phyloP scores from a whole-genome alignment of 2,113 vertebrate genomes.

The Puffinus mauretanicus region DNA sequence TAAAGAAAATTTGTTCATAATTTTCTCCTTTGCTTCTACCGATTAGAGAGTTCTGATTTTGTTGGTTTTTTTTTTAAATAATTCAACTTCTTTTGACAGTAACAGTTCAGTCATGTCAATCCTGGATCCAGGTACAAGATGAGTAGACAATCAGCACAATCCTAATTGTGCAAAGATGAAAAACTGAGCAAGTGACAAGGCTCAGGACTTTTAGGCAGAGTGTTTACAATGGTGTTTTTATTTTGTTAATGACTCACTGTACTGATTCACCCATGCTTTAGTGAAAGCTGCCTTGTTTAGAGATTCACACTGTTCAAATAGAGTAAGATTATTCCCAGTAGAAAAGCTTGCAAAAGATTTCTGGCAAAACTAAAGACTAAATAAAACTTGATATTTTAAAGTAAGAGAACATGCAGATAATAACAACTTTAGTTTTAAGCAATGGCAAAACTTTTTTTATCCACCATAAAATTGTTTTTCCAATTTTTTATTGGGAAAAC shows the following conservation, averaged over 20 bases:
- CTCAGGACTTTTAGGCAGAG: neutral
- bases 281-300: neutral
- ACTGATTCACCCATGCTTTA: neutral
- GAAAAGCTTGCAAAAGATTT: neutral
- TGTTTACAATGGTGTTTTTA: constrained; percentile 11
- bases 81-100: neutral
- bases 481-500: neutral
- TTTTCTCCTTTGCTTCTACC: neutral
- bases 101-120: neutral
- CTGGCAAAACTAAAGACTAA: neutral
- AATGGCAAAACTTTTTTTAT: neutral
- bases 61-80: neutral
- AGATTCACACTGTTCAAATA: neutral
- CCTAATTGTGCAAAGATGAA: neutral
- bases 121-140: neutral
- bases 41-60: neutral
- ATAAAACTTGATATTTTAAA: neutral
- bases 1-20: neutral
- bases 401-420: neutral
- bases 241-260: constrained; percentile 12
- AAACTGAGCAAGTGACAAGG: neutral
- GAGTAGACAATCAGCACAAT: neutral
- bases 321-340: neutral
- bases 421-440: neutral
- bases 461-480: neutral